Conservation (phyloP, 2,888 invertebrate genomes). For the Epinotia demarniana region DNA sequence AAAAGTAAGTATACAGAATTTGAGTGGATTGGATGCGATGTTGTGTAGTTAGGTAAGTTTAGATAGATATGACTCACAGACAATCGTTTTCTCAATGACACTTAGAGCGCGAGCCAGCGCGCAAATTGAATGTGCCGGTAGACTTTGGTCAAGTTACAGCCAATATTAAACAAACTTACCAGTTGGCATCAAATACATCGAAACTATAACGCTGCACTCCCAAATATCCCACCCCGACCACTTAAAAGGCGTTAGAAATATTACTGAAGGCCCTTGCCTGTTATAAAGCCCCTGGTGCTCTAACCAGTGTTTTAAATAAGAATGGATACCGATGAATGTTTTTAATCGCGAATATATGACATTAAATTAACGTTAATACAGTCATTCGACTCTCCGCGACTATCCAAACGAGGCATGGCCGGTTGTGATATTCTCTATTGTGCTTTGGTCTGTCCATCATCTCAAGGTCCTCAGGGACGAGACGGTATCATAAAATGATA, state of each 20-base stretch:
- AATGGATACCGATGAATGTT: too few species aligned
- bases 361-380: background rate
- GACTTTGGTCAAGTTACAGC: background rate
- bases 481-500: constrained; percentile 39
- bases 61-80: background rate
- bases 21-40: background rate
- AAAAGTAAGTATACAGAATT: background rate
- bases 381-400: constrained; percentile 12
- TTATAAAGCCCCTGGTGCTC: too few species aligned
- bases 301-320: too few species aligned
- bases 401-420: constrained; percentile 48
- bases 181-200: too few species aligned
- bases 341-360: too few species aligned
- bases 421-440: constrained; percentile 47
- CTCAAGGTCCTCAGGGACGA: constrained; percentile 50
- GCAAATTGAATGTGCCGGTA: background rate
- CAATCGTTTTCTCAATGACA: background rate
- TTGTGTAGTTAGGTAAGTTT: background rate
- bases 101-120: background rate
- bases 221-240: too few species aligned
- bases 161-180: background rate
- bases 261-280: too few species aligned
- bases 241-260: too few species aligned
- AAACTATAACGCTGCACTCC: too few species aligned
- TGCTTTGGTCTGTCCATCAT: constrained; percentile 48